Evolutionary conservation across 2,113 vertebrate genomes (phyloP).

Genomic region (Chunga burmeisteri): DNA sequence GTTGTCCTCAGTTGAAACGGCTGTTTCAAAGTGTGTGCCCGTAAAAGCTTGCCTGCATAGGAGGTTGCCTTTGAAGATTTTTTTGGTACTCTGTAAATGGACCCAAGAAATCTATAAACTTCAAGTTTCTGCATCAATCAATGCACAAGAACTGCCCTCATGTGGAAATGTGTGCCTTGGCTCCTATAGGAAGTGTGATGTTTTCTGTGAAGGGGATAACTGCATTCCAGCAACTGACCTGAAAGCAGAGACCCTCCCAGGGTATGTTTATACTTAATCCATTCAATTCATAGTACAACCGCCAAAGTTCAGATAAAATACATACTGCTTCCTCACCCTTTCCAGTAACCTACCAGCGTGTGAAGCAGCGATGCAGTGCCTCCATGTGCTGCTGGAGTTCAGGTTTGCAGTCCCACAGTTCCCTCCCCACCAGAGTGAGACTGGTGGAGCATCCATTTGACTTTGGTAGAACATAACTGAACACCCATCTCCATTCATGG

Average conservation of each 20-base stretch:
- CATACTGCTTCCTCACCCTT: not conserved
- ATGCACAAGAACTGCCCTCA: not conserved
- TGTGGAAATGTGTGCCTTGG: not conserved
- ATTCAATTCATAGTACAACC: not conserved
- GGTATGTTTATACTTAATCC: not conserved
- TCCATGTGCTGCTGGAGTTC: accelerated
- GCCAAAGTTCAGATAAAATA: not conserved
- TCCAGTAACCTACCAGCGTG: not conserved
- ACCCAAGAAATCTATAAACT: not conserved
- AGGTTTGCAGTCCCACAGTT: not conserved
- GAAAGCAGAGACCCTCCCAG: not conserved
- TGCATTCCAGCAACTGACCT: not conserved
- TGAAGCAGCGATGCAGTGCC: not conserved
- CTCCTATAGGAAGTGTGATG: not conserved
- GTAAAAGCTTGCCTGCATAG: not conserved
- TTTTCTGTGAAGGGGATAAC: not conserved
- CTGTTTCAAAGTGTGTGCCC: not conserved
- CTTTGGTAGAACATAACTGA: not conserved
- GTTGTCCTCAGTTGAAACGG: not conserved
- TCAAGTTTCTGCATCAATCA: not conserved
- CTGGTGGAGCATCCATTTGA: not conserved
- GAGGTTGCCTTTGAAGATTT: not conserved
- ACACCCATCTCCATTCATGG: not conserved
- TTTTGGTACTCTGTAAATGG: not conserved
- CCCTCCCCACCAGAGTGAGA: accelerated